phyloP scores from a whole-genome alignment of 2,797 vertebrate genomes.

The Alcedo quadribrachys region DNA sequence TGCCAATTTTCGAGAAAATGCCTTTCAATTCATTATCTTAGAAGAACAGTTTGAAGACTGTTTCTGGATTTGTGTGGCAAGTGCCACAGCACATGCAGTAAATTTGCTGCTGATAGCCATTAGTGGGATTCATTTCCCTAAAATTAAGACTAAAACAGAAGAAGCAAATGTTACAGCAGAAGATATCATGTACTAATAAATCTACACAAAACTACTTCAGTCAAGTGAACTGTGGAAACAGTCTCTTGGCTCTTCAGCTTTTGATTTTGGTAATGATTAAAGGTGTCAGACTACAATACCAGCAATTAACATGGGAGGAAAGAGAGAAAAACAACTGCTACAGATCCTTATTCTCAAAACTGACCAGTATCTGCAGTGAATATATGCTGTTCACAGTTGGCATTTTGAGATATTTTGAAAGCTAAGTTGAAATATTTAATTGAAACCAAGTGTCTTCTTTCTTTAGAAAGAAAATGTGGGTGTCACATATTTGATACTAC shows the following conservation, averaged over 20 bases:
- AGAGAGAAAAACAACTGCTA: neutral
- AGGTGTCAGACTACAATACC: neutral
- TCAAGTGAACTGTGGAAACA: neutral
- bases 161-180: slow-evolving; percentile 89
- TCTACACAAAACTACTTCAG: neutral
- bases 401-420: neutral
- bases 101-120: slow-evolving; percentile 88
- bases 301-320: neutral
- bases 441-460: neutral
- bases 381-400: neutral
- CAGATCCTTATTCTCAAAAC: neutral
- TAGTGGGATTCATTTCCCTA: slow-evolving; percentile 88
- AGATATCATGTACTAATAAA: slow-evolving; percentile 89
- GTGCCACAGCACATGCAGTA: slow-evolving; percentile 82
- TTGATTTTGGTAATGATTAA: neutral
- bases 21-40: slow-evolving; percentile 88
- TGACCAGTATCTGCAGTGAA: neutral
- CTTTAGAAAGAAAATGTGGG: neutral
- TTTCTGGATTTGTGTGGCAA: slow-evolving; percentile 93
- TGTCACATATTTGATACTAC: neutral
- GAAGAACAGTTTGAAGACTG: slow-evolving; percentile 88
- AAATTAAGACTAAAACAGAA: slow-evolving; percentile 90
- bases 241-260: neutral
- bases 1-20: slow-evolving; percentile 89
- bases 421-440: neutral